Conservation (phyloP, 2,113 vertebrate species). For the Etheostoma cragini region DNA sequence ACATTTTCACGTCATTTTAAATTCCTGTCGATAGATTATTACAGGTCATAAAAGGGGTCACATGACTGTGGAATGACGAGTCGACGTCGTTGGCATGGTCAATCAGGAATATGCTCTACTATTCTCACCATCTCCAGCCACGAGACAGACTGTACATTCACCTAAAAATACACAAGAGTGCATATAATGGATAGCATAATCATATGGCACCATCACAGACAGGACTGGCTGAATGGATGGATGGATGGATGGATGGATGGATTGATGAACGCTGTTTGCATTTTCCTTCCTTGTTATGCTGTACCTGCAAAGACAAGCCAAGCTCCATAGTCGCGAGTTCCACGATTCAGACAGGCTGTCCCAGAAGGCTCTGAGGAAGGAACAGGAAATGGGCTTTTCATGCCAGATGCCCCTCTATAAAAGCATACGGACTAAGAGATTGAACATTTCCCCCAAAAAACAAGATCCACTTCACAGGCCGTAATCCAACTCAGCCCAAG, state of each 20-base stretch:
- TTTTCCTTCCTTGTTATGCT: constrained; percentile 38
- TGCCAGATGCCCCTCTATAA: constrained; percentile 61
- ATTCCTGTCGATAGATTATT: constrained; percentile 51
- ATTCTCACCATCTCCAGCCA: constrained; percentile 14
- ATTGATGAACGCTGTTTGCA: constrained; percentile 2
- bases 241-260: too few species aligned
- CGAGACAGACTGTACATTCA: constrained; percentile 25
- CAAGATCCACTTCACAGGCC: constrained; percentile 46
- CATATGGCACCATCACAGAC: constrained; percentile 31
- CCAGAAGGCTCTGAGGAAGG: constrained; percentile 35
- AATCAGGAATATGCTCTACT: constrained; percentile 8
- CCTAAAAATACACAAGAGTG: constrained; percentile 35
- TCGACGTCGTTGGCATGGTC: constrained; percentile 33
- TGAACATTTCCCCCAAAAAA: constrained; percentile 50
- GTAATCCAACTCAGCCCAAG: constrained; percentile 64
- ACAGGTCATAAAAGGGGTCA: constrained; percentile 59
- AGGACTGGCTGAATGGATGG: constrained; percentile 3
- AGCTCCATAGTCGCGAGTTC: constrained; percentile 27
- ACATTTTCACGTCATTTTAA: constrained; percentile 54
- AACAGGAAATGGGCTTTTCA: constrained; percentile 64
- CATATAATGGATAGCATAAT: constrained; percentile 55
- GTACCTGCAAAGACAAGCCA: constrained; percentile 49
- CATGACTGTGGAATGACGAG: constrained; percentile 49
- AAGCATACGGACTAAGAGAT: constrained; percentile 45
- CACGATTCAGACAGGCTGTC: constrained; percentile 34